These are phyloP conservation scores for Porites rus DNA, from an alignment of 92 coral and sea anemone genomes.

Conservation along the genomic window DNA sequence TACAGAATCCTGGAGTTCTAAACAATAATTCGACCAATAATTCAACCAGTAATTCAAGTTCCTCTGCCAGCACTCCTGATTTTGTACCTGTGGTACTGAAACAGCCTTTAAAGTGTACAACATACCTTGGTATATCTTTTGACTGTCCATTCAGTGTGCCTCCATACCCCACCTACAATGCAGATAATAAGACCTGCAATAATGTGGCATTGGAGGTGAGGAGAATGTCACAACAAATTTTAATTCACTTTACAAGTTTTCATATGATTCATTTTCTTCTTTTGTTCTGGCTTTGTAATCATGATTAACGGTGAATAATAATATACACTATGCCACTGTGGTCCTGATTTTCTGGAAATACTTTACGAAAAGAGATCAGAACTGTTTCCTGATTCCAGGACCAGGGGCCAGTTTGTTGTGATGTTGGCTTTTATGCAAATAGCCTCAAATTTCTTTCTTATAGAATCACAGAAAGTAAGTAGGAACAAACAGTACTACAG, in stretches of 20 bases:
- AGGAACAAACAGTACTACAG: no score
- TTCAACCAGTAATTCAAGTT: constrained; percentile 33
- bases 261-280: not conserved
- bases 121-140: constrained; percentile 67
- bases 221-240: no score
- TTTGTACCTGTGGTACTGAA: constrained; percentile 41
- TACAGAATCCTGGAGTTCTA: constrained; percentile 60
- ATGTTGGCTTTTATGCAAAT: no score
- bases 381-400: no score
- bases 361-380: no score
- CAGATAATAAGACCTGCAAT: constrained; percentile 72
- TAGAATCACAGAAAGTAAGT: no score
- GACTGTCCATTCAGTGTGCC: constrained; percentile 74
- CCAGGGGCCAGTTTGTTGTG: no score
- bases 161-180: constrained; percentile 78
- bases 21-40: constrained; percentile 14
- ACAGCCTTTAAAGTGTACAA: constrained; percentile 75
- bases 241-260: not conserved
- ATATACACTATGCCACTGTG: no score
- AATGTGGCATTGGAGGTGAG: constrained; percentile 91
- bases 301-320: no score
- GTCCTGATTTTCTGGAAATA: no score
- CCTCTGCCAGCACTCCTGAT: constrained; percentile 45
- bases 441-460: no score
- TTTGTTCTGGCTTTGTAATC: no score